Evolutionary conservation across 2,797 vertebrate genomes (phyloP), one percentile per base, ranked within the genome.

Genomic region (Rhynchotus rufescens): DNA sequence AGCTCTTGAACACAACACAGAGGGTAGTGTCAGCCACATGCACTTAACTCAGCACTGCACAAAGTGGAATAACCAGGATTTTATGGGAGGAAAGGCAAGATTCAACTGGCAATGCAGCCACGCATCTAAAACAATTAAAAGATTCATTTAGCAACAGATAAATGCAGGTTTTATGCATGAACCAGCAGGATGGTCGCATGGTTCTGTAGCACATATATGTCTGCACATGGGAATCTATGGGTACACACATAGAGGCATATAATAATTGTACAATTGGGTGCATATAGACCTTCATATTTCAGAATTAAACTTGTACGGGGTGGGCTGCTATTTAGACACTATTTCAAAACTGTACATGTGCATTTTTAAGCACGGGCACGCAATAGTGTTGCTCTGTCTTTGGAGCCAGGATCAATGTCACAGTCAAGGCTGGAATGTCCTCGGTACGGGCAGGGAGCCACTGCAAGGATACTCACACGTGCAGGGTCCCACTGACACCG

Each of bases 401-500:
- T 71, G 51, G 84, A 88, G 80, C 30, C 32, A 21, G 64, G 73
- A 90, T 95, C 97, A 95, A 87, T 94, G 95, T 95, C 96, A 94
- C 91, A 73, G 3, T 67, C 1, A 0, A 38, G 89, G 74, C 69
- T 96, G 84, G 87, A 93, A 80, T 90, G 92, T 94, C 96, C 92
- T 73, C 15, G 1, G 84, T 64, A 28, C 30, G 92, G 92, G 93
- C 96, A 97, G 94, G 80, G 74, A 62, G 78, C 90, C 42, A 38
- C 91, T 42, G 64, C 0, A 76, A 93, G 86, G 93, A 83, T 23
- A 90, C 25, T 92, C 71, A 16, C 36, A 86, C 69, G 57, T 86
- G 83, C 65, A 68, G 95, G 56, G 40, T 75, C 97, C 97, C 89
- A 94, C 95, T 93, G 97, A 96, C 88, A 96, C 92, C 71, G 75